These are phyloP conservation scores for Zaprionus davidi DNA, from an alignment of 1,140 invertebrate species.

Conservation along the genomic window DNA sequence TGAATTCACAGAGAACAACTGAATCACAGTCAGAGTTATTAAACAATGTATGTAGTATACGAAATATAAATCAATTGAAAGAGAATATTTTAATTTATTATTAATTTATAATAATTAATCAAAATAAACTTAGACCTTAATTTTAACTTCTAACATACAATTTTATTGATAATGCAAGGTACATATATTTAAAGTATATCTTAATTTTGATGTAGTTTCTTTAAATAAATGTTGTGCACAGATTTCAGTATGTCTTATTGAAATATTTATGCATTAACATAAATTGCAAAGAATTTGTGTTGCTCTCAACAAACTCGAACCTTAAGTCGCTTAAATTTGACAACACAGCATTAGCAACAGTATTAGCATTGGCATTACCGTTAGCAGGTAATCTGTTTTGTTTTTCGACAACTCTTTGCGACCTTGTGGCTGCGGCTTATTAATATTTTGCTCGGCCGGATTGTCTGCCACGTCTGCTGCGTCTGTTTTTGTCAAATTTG, in stretches of 20 bases:
- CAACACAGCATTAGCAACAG: not conserved
- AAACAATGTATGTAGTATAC: no score
- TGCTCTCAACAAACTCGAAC: not conserved
- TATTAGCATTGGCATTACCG: not conserved
- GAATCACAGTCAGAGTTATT: no score
- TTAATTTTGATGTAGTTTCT: not conserved
- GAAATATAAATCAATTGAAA: not conserved
- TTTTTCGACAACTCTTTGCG: constrained; percentile 7
- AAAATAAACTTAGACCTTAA: no score
- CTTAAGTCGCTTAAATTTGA: not conserved
- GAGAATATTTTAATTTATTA: no score
- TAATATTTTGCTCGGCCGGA: constrained; percentile 1
- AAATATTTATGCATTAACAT: not conserved
- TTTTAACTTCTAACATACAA: no score
- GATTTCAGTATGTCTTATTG: not conserved
- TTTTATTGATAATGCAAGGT: no score
- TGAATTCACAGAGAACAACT: not conserved
- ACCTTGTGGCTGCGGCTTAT: constrained; percentile 3
- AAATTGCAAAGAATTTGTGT: not conserved
- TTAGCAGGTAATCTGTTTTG: constrained; percentile 7
- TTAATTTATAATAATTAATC: no score
- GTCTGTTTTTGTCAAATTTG: constrained; percentile 15
- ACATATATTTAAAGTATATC: not conserved
- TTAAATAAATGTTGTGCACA: no score
- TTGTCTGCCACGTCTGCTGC: not conserved